Evolutionary conservation across 2,797 vertebrate genomes (phyloP).

Genomic region (Sandelia bainsii): DNA sequence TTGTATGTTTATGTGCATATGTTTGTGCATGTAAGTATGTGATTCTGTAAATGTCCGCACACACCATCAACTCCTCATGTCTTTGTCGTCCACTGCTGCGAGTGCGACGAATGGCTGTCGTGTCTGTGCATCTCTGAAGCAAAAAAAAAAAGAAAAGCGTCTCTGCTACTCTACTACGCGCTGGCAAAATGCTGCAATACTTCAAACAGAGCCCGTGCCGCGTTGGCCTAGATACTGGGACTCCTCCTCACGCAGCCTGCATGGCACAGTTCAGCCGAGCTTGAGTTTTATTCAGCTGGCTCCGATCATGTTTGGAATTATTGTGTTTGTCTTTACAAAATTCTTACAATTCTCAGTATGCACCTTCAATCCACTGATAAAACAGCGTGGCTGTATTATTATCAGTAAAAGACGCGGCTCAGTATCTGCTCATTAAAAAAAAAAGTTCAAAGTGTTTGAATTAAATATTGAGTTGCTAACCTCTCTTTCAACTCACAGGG

Average conservation of each 20-base stretch:
- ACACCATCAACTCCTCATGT: neutral
- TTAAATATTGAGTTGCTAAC: conserved; percentile 41
- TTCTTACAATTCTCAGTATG: neutral
- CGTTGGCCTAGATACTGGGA: conserved; percentile 71
- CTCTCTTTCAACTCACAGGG: conserved; percentile 25
- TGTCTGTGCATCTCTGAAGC: conserved; percentile 50
- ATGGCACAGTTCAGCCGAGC: conserved; percentile 42
- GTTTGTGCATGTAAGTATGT: neutral
- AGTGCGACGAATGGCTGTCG: conserved; percentile 30
- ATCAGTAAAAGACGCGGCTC: conserved; percentile 2
- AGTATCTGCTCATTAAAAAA: neutral
- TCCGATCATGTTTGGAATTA: neutral
- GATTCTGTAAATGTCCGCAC: neutral
- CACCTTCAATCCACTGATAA: neutral
- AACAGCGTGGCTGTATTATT: neutral
- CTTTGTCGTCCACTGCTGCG: conserved; percentile 7
- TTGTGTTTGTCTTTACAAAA: conserved; percentile 2
- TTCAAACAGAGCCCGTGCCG: conserved; percentile 70
- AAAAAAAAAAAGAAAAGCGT: conserved; percentile 43
- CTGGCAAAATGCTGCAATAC: conserved; percentile 61
- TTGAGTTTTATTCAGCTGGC: conserved; percentile 20
- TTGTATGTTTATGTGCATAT: conserved; percentile 8
- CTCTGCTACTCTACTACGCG: conserved; percentile 48
- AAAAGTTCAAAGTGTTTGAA: neutral
- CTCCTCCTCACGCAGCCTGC: conserved; percentile 43